Evolutionary conservation across 2,113 vertebrate genomes (phyloP).

Genomic region (Syrmaticus mikado): DNA sequence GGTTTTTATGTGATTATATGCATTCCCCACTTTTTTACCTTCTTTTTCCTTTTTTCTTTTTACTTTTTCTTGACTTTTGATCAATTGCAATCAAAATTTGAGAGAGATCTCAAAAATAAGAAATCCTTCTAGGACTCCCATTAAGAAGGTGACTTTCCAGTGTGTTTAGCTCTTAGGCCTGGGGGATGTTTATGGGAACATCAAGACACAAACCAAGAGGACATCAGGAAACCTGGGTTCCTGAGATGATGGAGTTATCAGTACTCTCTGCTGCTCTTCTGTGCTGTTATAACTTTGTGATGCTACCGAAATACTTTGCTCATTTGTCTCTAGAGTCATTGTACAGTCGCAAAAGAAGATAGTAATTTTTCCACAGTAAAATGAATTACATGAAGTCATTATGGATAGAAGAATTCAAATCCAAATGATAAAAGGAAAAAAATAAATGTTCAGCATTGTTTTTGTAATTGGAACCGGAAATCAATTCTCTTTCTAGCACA

Average conservation of each 20-base stretch:
- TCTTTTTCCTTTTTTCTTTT: neutral
- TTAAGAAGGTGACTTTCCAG: neutral
- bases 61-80: neutral
- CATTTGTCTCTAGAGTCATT: neutral
- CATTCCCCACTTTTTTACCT: neutral
- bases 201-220: neutral
- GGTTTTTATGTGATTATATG: neutral
- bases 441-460: neutral
- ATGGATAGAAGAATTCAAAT: neutral
- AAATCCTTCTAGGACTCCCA: neutral
- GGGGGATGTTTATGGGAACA: neutral
- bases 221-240: neutral
- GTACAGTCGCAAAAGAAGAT: neutral
- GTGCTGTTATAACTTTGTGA: neutral
- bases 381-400: neutral
- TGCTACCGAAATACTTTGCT: neutral
- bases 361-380: neutral
- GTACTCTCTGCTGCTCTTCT: neutral
- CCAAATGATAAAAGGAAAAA: neutral
- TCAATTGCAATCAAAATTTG: neutral
- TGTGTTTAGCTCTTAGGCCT: neutral
- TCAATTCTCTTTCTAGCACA: neutral
- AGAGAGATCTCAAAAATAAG: neutral
- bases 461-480: neutral
- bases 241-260: neutral